A percentile compares a stretch with the other conserved stretches of the same genome.
These are phyloP conservation scores for Platorchestia sp. DNA, from an alignment of 1,140 invertebrate genomes.

Conservation along the genomic window DNA sequence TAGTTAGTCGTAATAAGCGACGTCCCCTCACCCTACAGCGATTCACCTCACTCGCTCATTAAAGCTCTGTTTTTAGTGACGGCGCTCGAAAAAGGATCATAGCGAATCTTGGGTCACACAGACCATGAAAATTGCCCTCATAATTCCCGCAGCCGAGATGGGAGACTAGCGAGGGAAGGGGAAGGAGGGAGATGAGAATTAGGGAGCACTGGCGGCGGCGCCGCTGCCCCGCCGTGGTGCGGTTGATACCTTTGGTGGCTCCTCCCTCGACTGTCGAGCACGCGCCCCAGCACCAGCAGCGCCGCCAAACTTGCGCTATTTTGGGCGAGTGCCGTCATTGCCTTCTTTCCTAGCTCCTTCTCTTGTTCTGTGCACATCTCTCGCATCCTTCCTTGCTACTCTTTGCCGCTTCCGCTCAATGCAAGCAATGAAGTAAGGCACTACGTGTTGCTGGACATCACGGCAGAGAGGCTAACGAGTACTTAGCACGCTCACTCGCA, in stretches of 20 bases:
- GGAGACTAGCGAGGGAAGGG: neutral
- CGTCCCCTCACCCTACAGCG: no score
- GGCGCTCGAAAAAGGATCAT: no score
- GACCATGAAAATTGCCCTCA: neutral
- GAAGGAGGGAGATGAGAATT: neutral
- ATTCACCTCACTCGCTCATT: neutral
- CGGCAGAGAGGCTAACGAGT: no score
- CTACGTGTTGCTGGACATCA: no score
- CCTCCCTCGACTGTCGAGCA: neutral
- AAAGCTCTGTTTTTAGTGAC: neutral
- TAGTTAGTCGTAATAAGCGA: no score
- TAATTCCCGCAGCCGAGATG: neutral
- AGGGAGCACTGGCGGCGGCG: neutral
- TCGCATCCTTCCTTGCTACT: neutral
- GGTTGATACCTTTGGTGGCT: neutral
- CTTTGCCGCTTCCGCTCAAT: neutral
- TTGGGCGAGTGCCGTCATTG: slow-evolving; percentile 37
- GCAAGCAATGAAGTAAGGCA: neutral
- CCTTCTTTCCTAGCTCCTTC: neutral
- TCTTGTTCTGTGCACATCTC: neutral
- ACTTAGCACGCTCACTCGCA: no score
- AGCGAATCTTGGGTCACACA: neutral
- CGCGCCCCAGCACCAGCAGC: neutral
- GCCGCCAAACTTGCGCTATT: slow-evolving; percentile 50
- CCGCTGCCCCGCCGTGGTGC: neutral